Percentiles rank a stretch among this genome's conserved stretches.
Evolutionary conservation across 2,888 invertebrate genomes (phyloP).

Genomic region (Dioctria linearis): DNA sequence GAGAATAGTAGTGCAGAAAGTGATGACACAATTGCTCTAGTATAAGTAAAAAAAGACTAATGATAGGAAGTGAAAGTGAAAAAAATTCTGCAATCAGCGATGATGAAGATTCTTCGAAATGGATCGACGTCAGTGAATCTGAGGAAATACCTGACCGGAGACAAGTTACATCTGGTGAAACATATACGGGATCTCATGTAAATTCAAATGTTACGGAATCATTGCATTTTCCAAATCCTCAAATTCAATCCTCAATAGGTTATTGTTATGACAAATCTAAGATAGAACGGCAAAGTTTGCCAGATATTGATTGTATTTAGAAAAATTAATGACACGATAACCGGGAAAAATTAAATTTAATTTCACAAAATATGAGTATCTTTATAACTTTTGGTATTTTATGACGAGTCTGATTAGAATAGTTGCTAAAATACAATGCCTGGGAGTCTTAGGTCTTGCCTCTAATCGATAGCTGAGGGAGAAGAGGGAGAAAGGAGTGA

Average conservation of each 20-base stretch:
- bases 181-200: too few species aligned
- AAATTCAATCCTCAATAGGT: background rate
- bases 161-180: background rate
- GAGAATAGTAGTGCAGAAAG: background rate
- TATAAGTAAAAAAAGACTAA: too few species aligned
- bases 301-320: background rate
- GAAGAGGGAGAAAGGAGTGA: too few species aligned
- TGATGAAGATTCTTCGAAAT: background rate
- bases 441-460: too few species aligned
- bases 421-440: too few species aligned
- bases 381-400: too few species aligned
- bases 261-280: background rate
- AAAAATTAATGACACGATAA: background rate
- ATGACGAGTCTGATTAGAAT: too few species aligned
- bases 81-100: background rate
- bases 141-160: background rate
- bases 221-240: background rate
- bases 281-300: background rate
- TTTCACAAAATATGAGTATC: too few species aligned
- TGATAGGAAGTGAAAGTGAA: background rate
- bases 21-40: background rate
- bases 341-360: background rate
- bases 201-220: background rate
- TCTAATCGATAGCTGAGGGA: too few species aligned
- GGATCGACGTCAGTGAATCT: background rate